Evolutionary conservation across 2,797 vertebrate genomes (phyloP).

Genomic region (Amphiprion clarkii): DNA sequence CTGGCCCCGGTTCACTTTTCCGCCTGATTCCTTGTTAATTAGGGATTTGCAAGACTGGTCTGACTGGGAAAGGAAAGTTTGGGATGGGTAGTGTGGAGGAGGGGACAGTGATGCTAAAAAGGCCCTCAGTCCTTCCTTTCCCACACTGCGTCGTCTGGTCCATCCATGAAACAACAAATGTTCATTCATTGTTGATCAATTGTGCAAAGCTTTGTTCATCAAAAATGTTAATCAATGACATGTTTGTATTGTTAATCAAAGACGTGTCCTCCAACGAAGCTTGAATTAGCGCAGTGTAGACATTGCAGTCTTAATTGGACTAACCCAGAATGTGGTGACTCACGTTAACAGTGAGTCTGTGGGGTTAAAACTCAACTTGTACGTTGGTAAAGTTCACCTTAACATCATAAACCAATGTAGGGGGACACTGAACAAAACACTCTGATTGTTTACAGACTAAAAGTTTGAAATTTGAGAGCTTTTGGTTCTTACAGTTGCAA

Average conservation of each 20-base stretch:
- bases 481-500: neutral
- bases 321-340: constrained; percentile 55
- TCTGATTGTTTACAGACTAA: no score
- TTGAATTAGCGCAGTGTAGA: constrained; percentile 54
- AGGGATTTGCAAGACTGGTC: constrained; percentile 60
- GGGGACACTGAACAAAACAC: no score
- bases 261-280: constrained; percentile 37
- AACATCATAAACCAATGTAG: no score
- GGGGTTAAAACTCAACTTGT: constrained; percentile 64
- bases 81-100: neutral
- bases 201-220: constrained; percentile 44
- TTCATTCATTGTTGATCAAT: constrained; percentile 56
- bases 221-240: constrained; percentile 58
- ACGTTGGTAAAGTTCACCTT: neutral
- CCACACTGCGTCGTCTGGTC: constrained; percentile 66
- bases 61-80: constrained; percentile 34
- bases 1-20: constrained; percentile 60
- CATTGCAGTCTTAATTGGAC: constrained; percentile 59
- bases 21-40: constrained; percentile 73
- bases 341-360: constrained; percentile 16
- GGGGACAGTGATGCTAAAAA: constrained; percentile 45
- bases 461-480: neutral
- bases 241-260: constrained; percentile 59
- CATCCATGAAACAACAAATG: constrained; percentile 57
- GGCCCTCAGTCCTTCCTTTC: constrained; percentile 64